phyloP scores from a whole-genome alignment of 2,797 vertebrate genomes.

The Sebastiscus albofasciatus region DNA sequence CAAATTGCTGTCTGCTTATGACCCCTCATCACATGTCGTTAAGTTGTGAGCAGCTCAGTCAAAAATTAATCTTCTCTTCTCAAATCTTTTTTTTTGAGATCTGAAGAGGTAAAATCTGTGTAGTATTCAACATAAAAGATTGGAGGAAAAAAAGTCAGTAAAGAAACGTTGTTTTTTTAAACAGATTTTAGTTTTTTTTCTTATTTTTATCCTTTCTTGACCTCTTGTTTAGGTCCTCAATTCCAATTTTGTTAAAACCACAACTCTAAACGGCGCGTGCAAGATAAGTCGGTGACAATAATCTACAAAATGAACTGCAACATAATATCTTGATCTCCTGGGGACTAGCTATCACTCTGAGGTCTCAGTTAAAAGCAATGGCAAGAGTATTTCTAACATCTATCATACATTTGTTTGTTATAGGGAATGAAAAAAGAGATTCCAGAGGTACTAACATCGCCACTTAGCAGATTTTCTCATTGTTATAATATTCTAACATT shows the following conservation, averaged over 20 bases:
- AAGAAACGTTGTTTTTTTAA: background rate
- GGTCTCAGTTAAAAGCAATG: background rate
- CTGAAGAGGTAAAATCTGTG: background rate
- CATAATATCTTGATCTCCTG: background rate
- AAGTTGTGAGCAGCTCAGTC: too few relatives aligned
- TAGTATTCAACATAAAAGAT: background rate
- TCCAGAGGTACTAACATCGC: rapidly evolving
- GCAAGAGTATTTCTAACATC: background rate
- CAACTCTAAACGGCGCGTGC: background rate
- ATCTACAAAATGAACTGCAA: background rate
- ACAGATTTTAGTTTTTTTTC: background rate
- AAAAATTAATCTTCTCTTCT: background rate
- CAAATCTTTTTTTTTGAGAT: background rate
- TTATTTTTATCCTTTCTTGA: background rate
- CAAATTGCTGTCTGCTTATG: too few relatives aligned
- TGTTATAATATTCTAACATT: background rate
- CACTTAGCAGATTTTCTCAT: background rate
- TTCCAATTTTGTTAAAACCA: background rate
- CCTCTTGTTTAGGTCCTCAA: background rate
- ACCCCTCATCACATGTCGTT: too few relatives aligned
- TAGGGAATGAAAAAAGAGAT: rapidly evolving
- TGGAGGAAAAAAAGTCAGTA: background rate
- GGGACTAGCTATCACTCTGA: background rate
- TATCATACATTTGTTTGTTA: background rate
- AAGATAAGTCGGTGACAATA: background rate